Evolutionary conservation across 1,140 invertebrate genomes (phyloP), one percentile per base, ranked within the genome.

Genomic region (Drosophila arawakana): DNA sequence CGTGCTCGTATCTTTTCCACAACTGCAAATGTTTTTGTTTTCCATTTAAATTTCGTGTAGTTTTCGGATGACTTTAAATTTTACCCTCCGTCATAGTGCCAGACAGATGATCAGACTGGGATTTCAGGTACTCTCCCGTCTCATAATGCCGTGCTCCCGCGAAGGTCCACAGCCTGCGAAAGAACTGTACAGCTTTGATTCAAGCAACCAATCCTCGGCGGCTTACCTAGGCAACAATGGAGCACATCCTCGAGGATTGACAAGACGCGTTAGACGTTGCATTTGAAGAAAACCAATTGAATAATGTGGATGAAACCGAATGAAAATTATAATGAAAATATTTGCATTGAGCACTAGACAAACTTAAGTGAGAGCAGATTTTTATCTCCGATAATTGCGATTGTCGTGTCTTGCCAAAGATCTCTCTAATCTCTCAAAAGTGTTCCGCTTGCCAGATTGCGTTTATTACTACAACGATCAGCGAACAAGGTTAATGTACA

Each of bases 1-100:
- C 80, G 58, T 47, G 73, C 43, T 0, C 80, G 78, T 7, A 92
- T 82, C 60, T 67, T 73, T 0, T 58, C 52, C 1, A 61, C 66
- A 10, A 91, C 90, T 91, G 44, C 13, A 52, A 34, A 10, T 3
- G 30, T 7, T 3, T 9, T 30, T 30, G 25, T 30, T 3, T 30
- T 30, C 25, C 25, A 2, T 30, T 0, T 9, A 50, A 10, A 0
- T 7, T 9, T 9, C 34, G 7, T 21, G 13, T 9, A 9, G 6
- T 3, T 43, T 49, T 9, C 0, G 21, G 10, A n/a, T 0, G n/a
- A 0, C 7, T 1, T 39, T 59, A 9, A 0, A 18, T 7, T 57
- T 49, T 15, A 73, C 71, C 57, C n/a, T 73, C 71, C 0, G 18
- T n/a, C 49, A 73, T 69, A 3, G 65, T 73, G 35, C 71, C 71